Base-by-base conservation (phyloP, 2,113 vertebrate species). In the Pungitius pungitius region DNA sequence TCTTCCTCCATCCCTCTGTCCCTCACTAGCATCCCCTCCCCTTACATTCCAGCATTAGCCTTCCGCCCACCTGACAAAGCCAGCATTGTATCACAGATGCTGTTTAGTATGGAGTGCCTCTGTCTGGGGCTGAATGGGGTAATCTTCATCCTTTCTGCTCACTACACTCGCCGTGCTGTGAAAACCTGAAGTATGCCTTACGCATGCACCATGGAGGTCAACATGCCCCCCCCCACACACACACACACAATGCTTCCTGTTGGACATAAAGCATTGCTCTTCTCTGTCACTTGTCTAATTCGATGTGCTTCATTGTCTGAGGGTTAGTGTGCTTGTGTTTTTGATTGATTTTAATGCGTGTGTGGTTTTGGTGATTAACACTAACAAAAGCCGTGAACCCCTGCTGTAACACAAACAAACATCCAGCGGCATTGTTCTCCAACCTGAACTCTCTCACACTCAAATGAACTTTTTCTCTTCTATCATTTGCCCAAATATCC, bases 41-140 rank as follows among this genome's bases (percentile, higher is more conserved):
- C 81, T 86, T 51, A 83, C 87, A 92, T 92, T 92, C 91, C 91
- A 88, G 68, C 47, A 8, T 76, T 47, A 72, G 71, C 77, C 84
- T 87, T 82, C 85, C 86, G 88, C 86, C 90, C 88, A 91, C 91
- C 91, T 92, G 91, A 92, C 91, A 92, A 92, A 92, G 91, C 87
- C 78, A 57, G 81, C 89, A 88, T 92, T 92, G 91, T 92, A 71
- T 89, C 74, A 59, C 77, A 76, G 82, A 85, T 82, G 82, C 86
- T 88, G 85, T 87, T 88, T 90, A 88, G 90, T 86, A 89, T 88
- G 89, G 85, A 90, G 80, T 82, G 78, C 80, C 64, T 72, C 78
- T 88, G 82, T 73, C 71, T 73, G 66, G 33, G 67, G 22, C 56
- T 67, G 75, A 77, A 68, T 37, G 22, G 62, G 55, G 68, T 81